Evolutionary conservation across 2,113 vertebrate species (phyloP).

Genomic region (Piaya cayana): DNA sequence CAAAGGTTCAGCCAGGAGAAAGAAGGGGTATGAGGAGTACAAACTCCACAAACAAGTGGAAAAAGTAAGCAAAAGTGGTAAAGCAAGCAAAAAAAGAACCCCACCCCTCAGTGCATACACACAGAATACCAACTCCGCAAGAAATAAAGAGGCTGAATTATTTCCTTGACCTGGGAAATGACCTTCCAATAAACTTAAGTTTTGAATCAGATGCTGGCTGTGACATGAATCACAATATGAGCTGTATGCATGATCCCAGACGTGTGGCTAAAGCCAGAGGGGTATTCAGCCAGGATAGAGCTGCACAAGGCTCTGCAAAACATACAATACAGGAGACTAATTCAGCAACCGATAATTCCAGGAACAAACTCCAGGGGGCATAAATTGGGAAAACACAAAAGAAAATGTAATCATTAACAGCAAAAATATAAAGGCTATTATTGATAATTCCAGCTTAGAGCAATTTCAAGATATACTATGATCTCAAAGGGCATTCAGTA

Average conservation of each 20-base stretch:
- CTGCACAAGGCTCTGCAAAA: not conserved
- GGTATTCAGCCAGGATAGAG: not conserved
- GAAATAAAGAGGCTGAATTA: not conserved
- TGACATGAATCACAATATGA: not conserved
- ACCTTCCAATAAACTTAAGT: not conserved
- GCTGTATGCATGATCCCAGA: not conserved
- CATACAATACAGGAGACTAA: not conserved
- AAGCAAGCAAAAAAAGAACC: not conserved
- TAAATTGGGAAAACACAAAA: not conserved
- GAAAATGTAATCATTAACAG: not conserved
- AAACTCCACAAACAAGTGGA: not conserved
- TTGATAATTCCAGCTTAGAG: not conserved
- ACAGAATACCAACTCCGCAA: not conserved
- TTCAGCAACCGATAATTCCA: not conserved
- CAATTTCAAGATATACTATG: not conserved
- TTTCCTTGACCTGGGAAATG: not conserved
- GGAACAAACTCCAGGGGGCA: not conserved
- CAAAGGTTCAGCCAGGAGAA: not conserved
- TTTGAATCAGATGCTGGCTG: not conserved
- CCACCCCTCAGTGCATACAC: accelerated
- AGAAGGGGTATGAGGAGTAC: not conserved
- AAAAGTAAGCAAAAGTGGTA: not conserved
- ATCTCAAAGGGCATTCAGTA: not conserved
- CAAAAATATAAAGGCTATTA: not conserved
- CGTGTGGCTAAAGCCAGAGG: not conserved